These are phyloP conservation scores for Catharus fuscescens DNA, from an alignment of 2,113 vertebrate genomes.

Conservation along the genomic window DNA sequence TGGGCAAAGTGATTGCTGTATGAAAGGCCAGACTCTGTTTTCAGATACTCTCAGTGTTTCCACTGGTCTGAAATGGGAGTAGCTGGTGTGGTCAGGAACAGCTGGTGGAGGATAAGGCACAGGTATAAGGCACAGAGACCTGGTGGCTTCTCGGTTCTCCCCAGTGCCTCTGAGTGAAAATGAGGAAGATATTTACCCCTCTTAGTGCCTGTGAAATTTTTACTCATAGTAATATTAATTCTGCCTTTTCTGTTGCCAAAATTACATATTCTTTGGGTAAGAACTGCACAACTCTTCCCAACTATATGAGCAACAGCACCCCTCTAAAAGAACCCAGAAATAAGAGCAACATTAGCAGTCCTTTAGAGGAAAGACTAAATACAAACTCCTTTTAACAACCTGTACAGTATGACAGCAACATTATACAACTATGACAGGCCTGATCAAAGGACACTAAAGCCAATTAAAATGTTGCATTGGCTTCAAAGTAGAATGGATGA, in stretches of 20 bases:
- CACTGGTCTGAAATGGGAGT: neutral
- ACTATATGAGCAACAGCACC: neutral
- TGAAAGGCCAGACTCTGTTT: neutral
- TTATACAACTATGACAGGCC: neutral
- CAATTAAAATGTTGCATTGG: neutral
- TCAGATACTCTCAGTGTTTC: neutral
- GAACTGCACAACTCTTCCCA: neutral
- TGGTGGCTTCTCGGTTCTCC: neutral
- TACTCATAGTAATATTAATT: neutral
- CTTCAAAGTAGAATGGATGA: conserved; percentile 12
- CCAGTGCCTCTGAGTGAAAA: neutral
- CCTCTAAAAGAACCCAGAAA: neutral
- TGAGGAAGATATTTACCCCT: neutral
- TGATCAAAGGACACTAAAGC: conserved; percentile 19
- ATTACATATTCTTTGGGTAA: neutral
- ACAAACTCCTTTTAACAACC: neutral
- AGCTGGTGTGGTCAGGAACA: neutral
- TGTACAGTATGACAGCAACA: neutral
- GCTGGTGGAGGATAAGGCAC: neutral
- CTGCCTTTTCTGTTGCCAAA: neutral
- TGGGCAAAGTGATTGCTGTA: neutral
- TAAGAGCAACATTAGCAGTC: neutral
- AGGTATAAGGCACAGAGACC: neutral
- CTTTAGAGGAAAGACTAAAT: neutral
- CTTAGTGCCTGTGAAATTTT: neutral